Base-by-base conservation (phyloP, 2,113 vertebrate species). In the Coptodon rendalli region DNA sequence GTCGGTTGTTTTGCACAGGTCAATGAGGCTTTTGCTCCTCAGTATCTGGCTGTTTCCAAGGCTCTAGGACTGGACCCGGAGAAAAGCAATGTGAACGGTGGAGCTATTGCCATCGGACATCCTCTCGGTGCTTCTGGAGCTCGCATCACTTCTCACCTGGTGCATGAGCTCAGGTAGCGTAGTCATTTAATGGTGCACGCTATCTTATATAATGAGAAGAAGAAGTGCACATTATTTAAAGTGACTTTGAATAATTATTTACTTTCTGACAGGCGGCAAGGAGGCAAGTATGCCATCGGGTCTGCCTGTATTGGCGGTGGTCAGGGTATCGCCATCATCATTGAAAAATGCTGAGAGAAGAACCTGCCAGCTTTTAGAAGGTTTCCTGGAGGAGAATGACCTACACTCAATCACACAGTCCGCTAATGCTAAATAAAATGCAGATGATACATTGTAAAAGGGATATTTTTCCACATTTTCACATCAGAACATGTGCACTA, bases 281-380 rank as follows among this genome's bases (percentile, higher is more conserved):
- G 98, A 2, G 98, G 97, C 17, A 99, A 97, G 57, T 99, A 99
- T 0, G 99, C 97, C 0, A 94, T 99, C 0, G 98, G 99, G 3
- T 99, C 99, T 0, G 98, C 99, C 40, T 99, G 99, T 93, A 99
- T 99, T 3, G 99, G 99, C 1, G 98, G 99, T 0, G 99, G 99
- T 50, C 99, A 99, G 81, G 99, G 98, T 4, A 99, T 99, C 3
- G 98, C 98, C 2, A 12, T 99, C 79, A 73, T 99, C 91, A 90
- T 99, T 6, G 96, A 99, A 95, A 98, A 96, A 76, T 94, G 90
- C 91, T 48, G 95, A 97, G 29, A 97, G 91, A 97, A 61, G 48
- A 90, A 81, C n/a, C 34, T 38, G 40, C 5, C 9, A 56, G 5
- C 48, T 68, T 12, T 29, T 61, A 29, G 73, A 87, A 31, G 16